Evolutionary conservation across 2,888 invertebrate genomes (phyloP), one percentile per base, ranked within the genome.

Genomic region (Scaptomyza reducta): DNA sequence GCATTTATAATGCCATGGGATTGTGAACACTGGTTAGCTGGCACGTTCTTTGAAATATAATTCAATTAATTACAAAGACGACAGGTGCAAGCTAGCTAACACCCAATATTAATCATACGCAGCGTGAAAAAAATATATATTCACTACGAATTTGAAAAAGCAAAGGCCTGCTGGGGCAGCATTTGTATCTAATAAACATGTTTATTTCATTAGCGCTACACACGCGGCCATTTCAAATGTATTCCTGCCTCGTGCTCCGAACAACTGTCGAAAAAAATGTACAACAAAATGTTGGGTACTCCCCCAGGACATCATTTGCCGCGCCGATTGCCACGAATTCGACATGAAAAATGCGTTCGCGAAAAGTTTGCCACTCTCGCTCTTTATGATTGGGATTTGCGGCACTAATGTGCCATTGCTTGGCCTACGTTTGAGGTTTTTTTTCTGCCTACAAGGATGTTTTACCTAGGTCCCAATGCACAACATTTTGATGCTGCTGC

Each of bases 271-370:
- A 57, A 38, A 22, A 58, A 18, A 25, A 10, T 16, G 5, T 25
- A 7, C 11, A 51, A 38, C 5, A 18, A 62, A 50, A 62, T 73
- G 55, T 58, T 55, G 66, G 71, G 50, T 49, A 74, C 78, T 70
- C 79, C 81, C 79, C 55, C 46, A 75, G 85, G 83, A 87, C 77
- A 70, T 75, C 85, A 85, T 83, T 87, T 83, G 75, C 69, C 67
- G 65, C 54, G 79, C 69, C 76, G 74, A 81, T 79, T 79, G 79
- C 82, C 81, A 82, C 76, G 82, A 78, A 62, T 80, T 70, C 67
- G 88, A 84, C 84, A 84, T 84, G 84, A 84, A 87, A 87, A 84
- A 84, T 84, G 84, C 86, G 79, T 84, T 84, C 84, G 84, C 84
- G 84, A 85, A 85, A 85, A 76, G 63, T 68, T 78, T 56, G 55